Conservation (phyloP, 2,888 invertebrate genomes). For the Hemithea aestivaria region DNA sequence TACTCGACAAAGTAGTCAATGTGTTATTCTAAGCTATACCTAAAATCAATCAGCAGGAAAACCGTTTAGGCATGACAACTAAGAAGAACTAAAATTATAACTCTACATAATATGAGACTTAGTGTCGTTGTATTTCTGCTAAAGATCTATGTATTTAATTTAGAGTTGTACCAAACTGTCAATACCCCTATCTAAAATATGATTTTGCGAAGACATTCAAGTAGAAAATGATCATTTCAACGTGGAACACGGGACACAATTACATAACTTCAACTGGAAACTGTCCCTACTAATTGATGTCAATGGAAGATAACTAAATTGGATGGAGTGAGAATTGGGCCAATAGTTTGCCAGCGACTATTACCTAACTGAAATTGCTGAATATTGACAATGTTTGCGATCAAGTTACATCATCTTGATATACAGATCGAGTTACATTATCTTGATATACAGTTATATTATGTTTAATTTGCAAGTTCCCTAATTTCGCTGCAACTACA, state of each 20-base stretch:
- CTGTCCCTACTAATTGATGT: slow-evolving; percentile 32
- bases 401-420: neutral
- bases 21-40: too few species aligned
- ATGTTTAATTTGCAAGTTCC: too few species aligned
- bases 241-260: slow-evolving; percentile 23
- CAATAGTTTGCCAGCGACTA: slow-evolving; percentile 26
- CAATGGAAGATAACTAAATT: slow-evolving; percentile 33
- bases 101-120: too few species aligned
- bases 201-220: neutral
- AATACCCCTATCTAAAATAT: too few species aligned
- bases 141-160: too few species aligned
- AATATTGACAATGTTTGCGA: slow-evolving; percentile 8
- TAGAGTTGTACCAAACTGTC: too few species aligned
- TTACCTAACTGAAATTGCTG: slow-evolving; percentile 13
- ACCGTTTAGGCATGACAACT: too few species aligned
- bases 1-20: too few species aligned
- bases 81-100: too few species aligned
- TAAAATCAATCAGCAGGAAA: too few species aligned
- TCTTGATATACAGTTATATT: neutral
- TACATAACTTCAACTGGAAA: slow-evolving; percentile 29
- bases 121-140: too few species aligned
- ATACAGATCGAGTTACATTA: neutral
- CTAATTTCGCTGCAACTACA: too few species aligned
- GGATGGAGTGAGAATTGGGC: slow-evolving; percentile 32
- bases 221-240: slow-evolving; percentile 13